Evolutionary conservation across 37 sponge, comb jelly and placozoan species (phyloP), one percentile per base, ranked within the genome.

Genomic region (Mnemiopsis leidyi): DNA sequence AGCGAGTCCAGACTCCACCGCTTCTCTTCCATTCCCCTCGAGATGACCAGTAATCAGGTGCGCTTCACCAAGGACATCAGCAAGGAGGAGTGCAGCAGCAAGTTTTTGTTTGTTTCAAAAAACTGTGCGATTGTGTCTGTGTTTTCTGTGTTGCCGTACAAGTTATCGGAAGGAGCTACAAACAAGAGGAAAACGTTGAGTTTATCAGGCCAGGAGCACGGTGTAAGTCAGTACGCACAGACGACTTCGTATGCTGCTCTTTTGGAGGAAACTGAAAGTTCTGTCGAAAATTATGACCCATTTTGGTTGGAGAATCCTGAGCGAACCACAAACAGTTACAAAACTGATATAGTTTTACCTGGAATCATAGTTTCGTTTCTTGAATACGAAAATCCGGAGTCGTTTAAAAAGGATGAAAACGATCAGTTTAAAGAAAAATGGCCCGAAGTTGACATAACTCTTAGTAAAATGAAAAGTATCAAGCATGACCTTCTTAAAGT

Each of bases 301-400:
- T 40, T 40, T 33, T 85, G 90, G 90, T 39, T 85, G 5, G 90
- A 85, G 61, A 40, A 85, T 29, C 61, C 61, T 23, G 90, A 40
- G 90, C 23, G 90, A 29, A 40, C 36, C n/a, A 40, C 61, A 3
- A 85, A 85, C 29, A 38, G 23, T 26, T 40, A 85, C 29, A 85
- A 40, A 39, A 85, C 90, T 38, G 90, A 85, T 18, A 85, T 85
- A 38, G 90, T 40, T 0, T 61, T 85, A 7, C 90, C 90, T 5
- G 90, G 90, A 20, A 28, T 40, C 24, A 38, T 85, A 25, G 61
- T 85, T 5, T 85, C 90, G 24, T 85, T 85, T 25, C 90, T 85
- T 3, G 90, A 85, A 30, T 85, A 48, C 36, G 90, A 85, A 85
- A 85, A 85, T 67, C 90, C 90, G 90, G 90, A 85, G 68, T 85